Percentiles rank a stretch among this genome's conserved stretches.
These are phyloP conservation scores for Agriopis aurantiaria DNA, from an alignment of 2,888 invertebrate genomes.

Conservation along the genomic window DNA sequence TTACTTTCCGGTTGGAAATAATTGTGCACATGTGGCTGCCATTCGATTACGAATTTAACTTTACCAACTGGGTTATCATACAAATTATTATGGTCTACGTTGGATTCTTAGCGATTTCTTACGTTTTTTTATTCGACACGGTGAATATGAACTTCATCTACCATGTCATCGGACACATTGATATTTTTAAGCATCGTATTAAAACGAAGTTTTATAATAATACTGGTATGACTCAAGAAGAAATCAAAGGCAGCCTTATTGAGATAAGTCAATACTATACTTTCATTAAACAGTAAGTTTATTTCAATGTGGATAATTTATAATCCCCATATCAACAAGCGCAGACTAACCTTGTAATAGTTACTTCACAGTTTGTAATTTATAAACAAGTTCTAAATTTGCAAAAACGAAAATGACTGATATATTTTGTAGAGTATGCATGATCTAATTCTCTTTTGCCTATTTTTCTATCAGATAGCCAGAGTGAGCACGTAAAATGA, in stretches of 20 bases:
- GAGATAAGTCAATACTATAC: conserved; percentile 54
- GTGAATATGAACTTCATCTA: conserved; percentile 54
- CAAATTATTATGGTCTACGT: conserved; percentile 49
- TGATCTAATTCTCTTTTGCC: too few species aligned
- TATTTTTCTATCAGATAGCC: too few species aligned
- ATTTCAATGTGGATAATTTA: background rate
- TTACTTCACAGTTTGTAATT: too few species aligned
- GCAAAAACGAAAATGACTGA: too few species aligned
- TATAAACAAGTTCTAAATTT: too few species aligned
- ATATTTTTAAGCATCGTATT: conserved; percentile 53
- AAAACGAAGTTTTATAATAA: conserved; percentile 39
- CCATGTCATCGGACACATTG: conserved; percentile 59
- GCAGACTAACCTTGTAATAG: too few species aligned
- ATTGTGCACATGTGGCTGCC: conserved; percentile 58
- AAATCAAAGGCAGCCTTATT: conserved; percentile 47
- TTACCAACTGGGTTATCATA: conserved; percentile 50
- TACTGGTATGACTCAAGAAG: conserved; percentile 42
- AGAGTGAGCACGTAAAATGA: too few species aligned
- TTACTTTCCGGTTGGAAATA: conserved; percentile 53
- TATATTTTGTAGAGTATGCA: too few species aligned
- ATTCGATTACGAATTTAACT: conserved; percentile 58
- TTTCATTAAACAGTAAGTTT: conserved; percentile 55
- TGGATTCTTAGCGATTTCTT: conserved; percentile 19
- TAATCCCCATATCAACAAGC: too few species aligned
- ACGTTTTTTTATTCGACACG: conserved; percentile 51